Conservation (phyloP, 2,113 vertebrate genomes). For the Tichodroma muraria region DNA sequence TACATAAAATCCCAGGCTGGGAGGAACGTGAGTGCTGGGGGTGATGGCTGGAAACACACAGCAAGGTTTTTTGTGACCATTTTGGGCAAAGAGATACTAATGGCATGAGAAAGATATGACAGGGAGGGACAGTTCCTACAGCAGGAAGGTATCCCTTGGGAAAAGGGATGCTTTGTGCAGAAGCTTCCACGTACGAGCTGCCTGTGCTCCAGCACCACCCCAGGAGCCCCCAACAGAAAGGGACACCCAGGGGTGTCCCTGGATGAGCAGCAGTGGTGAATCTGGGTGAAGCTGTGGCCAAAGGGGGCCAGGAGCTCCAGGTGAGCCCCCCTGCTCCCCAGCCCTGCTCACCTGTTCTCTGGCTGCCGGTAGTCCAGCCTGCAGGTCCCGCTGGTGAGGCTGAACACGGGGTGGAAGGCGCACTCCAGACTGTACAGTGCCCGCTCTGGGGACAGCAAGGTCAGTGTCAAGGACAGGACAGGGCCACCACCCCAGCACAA, state of each 20-base stretch:
- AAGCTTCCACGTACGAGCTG: neutral
- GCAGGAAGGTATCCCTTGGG: neutral
- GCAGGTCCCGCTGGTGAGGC: constrained; percentile 87
- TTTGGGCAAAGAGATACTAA: neutral
- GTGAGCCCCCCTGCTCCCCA: neutral
- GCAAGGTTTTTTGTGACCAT: neutral
- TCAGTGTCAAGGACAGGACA: neutral
- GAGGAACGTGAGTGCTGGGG: neutral
- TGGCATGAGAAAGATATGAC: neutral
- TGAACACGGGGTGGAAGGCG: constrained; percentile 93
- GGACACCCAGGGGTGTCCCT: neutral
- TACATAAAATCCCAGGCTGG: neutral
- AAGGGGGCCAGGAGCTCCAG: neutral
- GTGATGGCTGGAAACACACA: neutral
- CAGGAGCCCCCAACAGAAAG: neutral
- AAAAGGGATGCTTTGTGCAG: neutral
- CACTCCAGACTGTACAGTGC: constrained; percentile 93
- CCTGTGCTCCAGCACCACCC: neutral
- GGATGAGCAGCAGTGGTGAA: neutral
- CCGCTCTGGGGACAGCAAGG: constrained; percentile 74
- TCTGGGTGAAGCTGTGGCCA: neutral
- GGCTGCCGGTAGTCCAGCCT: constrained; percentile 88
- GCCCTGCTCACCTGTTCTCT: constrained; percentile 80
- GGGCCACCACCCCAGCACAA: neutral
- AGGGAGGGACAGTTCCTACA: neutral